These are phyloP conservation scores for Telmatherina bonti DNA, from an alignment of 2,797 vertebrate genomes.

Conservation along the genomic window DNA sequence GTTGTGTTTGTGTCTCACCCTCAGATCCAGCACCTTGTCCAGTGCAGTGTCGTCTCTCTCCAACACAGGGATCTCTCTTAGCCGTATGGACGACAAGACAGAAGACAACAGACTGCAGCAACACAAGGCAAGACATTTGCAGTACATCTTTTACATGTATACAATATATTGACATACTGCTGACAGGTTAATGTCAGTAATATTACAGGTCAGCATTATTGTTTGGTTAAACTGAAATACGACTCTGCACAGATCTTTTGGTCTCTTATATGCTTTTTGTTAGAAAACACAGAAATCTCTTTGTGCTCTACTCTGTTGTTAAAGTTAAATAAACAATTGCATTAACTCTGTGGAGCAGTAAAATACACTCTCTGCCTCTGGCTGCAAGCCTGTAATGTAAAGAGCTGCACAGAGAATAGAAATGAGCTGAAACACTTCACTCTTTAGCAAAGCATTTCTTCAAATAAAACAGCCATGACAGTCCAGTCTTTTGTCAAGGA, in stretches of 20 bases:
- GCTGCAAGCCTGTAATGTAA: constrained; percentile 41
- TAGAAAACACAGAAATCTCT: constrained; percentile 15
- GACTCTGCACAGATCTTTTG: constrained; percentile 6
- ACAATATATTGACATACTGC: too few relatives aligned
- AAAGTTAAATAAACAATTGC: constrained; percentile 48
- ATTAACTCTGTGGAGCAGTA: constrained; percentile 53
- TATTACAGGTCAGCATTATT: neutral
- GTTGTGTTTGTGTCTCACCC: constrained; percentile 29
- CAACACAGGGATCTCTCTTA: constrained; percentile 89
- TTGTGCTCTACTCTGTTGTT: constrained; percentile 40
- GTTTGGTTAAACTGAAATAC: neutral
- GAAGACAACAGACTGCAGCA: constrained; percentile 91
- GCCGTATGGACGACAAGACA: constrained; percentile 90
- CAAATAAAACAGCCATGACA: constrained; percentile 23
- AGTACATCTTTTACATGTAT: neutral
- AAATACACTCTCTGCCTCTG: constrained; percentile 40
- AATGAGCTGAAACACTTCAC: constrained; percentile 44
- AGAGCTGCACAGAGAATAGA: constrained; percentile 48
- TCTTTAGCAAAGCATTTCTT: constrained; percentile 37
- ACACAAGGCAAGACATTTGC: constrained; percentile 84
- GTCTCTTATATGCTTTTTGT: constrained; percentile 8
- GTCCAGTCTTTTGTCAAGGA: neutral
- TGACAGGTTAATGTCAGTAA: neutral
- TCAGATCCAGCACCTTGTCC: constrained; percentile 88
- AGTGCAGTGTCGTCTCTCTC: constrained; percentile 90